Conservation (phyloP, 2,113 vertebrate species). For the Brachyhypopomus gauderio region DNA sequence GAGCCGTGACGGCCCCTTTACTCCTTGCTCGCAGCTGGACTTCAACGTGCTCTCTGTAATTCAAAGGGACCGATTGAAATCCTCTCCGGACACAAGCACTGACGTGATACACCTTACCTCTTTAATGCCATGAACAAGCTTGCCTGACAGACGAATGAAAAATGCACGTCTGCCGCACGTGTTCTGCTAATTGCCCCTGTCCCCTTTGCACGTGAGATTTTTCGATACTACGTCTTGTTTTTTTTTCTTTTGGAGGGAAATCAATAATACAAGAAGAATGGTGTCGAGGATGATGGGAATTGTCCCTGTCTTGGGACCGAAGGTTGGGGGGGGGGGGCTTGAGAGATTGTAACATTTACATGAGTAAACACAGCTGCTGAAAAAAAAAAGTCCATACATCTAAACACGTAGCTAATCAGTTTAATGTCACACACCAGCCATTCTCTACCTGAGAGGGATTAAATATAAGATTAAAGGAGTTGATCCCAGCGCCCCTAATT, state of each 20-base stretch:
- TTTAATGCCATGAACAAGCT: constrained; percentile 3
- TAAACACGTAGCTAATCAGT: constrained; percentile 49
- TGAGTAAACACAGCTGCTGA: constrained; percentile 41
- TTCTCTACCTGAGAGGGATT: constrained; percentile 56
- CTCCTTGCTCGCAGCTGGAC: constrained; percentile 63
- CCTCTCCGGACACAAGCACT: constrained; percentile 41
- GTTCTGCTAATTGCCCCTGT: constrained; percentile 12
- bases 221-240: constrained; percentile 2
- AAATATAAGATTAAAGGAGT: constrained; percentile 49
- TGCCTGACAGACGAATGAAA: background rate
- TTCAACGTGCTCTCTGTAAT: constrained; percentile 58
- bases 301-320: constrained; percentile 44
- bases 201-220: constrained; percentile 5
- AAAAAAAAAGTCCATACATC: constrained; percentile 58
- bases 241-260: constrained; percentile 31
- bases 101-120: constrained; percentile 6
- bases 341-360: constrained; percentile 53
- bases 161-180: background rate
- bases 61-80: constrained; percentile 50
- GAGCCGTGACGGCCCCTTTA: constrained; percentile 60
- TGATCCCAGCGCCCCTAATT: constrained; percentile 47
- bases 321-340: constrained; percentile 43
- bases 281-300: constrained; percentile 21
- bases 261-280: constrained; percentile 48
- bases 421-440: constrained; percentile 44